Base-by-base conservation (phyloP, 2,888 invertebrate genomes). In the Scaptomyza reducta region DNA sequence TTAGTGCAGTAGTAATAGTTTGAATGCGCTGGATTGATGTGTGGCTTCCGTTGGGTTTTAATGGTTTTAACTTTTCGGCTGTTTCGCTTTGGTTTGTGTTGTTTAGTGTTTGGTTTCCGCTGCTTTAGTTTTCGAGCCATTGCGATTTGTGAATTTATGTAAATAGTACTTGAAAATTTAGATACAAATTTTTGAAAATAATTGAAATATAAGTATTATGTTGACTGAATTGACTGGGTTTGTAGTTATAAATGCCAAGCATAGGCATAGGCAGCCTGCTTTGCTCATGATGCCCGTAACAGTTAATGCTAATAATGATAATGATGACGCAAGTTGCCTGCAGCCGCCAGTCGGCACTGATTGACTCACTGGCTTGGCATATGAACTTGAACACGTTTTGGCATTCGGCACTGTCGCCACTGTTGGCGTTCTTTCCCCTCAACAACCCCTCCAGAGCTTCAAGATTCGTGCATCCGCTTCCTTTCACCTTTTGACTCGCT, bases 311-410 rank as follows among this genome's bases (percentile, higher is more conserved):
- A 9, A 53, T 64, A 33, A 22, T 16, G 33, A 22, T 45, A 53
- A n/a, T 47, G 31, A n/a, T 47, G 42, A 11, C 16, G 47, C 33
- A 13, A 31, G 46, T 47, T 46, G 60, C 61, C 60, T 38, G 46
- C 62, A 56, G 55, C 65, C 49, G 62, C 35, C 40, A 25, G 50
- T 33, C 50, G 62, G 22, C 50, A 38, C 47, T 33, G 47, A 41
- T 41, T 58, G 31, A 58, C 63, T 57, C 47, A 41, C 63, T 58
- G 16, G 54, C 35, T 57, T 45, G 55, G 49, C 44, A 70, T 63
- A 58, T 71, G 65, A 71, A 74, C 79, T 77, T 78, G 71, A 77
- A 71, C 77, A 77, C 77, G 77, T 77, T 77, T 65, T 59, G 62
- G 57, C 75, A 70, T 68, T 46, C 31, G 57, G 56, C 50, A 31